A percentile compares a stretch with the other conserved stretches of the same genome.
phyloP scores from a whole-genome alignment of 2,113 vertebrate genomes.

The Arizona elegans region DNA sequence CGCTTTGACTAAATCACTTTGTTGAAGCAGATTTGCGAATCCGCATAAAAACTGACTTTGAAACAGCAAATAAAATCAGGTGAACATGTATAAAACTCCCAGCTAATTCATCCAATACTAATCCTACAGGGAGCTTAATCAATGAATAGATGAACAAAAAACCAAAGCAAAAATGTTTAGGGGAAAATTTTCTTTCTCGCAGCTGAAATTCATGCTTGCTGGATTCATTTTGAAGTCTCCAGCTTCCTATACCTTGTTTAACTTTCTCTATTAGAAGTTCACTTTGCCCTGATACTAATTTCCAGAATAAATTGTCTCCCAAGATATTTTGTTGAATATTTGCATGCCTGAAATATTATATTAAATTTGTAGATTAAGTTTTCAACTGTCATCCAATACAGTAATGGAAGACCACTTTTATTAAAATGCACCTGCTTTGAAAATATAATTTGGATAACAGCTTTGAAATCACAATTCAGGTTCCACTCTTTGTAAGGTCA shows the following conservation, averaged over 20 bases:
- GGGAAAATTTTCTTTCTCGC: background rate
- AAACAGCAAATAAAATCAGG: background rate
- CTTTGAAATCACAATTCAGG: too few species aligned
- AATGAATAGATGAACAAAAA: background rate
- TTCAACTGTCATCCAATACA: background rate
- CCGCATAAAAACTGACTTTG: background rate
- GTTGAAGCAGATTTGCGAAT: background rate
- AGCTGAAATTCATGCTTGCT: background rate
- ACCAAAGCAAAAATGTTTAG: background rate
- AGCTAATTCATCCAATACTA: background rate
- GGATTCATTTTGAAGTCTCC: background rate
- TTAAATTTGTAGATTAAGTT: background rate
- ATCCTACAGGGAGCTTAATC: background rate
- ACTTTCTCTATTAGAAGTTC: background rate
- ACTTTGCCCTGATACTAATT: background rate
- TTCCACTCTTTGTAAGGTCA: background rate
- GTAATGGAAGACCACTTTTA: background rate
- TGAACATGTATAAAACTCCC: background rate
- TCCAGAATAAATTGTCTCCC: background rate
- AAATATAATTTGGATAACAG: background rate
- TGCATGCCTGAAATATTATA: background rate
- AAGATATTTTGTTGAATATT: background rate
- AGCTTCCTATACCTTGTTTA: background rate
- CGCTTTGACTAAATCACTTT: background rate
- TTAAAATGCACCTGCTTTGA: background rate